Evolutionary conservation across 2,888 invertebrate species (phyloP), one percentile per base, ranked within the genome.

Genomic region (Drosophila tanythrix): DNA sequence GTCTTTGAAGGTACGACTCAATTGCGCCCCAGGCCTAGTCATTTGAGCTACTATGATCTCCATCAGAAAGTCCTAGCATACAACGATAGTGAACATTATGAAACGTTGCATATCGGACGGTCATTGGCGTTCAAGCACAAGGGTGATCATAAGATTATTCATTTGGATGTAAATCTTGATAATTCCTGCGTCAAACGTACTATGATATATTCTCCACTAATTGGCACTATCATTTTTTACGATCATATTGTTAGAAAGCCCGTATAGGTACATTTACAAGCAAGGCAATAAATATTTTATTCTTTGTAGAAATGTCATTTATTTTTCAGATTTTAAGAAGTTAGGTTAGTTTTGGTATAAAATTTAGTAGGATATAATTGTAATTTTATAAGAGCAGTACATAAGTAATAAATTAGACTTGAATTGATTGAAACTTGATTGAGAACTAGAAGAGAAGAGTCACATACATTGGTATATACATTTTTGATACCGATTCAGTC

Each of bases 61-160:
- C 95, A 96, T 68, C 95, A 95, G 38, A 96, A 96, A 29, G 95
- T 95, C 35, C 95, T 95, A 0, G 93, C 94, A 29, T 95, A 96
- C 52, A 97, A 96, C 83, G 95, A 96, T 75, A 96, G 96, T 40
- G 94, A 95, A 53, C 97, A 97, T 93, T 98, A 96, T 92, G 27
- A 55, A 2, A 62, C 62, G 0, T 2, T 55, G n/a, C 57, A 75
- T 0, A 0, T 46, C 1, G 74, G 74, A 11, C 62, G 51, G 36
- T 33, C 58, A 0, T 5, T 97, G 27, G 92, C 96, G n/a, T 97
- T 97, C 89, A 96, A 96, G 93, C 96, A 97, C 91, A 95, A 96
- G 62, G 95, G 96, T 79, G 97, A 97, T 90, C 94, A 96, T 82
- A 96, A 96, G 93, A 94, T 96, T 43, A 94, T 97, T 56, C 95